Evolutionary conservation across 2,113 vertebrate species (phyloP).

Genomic region (Callocephalon fimbriatum): DNA sequence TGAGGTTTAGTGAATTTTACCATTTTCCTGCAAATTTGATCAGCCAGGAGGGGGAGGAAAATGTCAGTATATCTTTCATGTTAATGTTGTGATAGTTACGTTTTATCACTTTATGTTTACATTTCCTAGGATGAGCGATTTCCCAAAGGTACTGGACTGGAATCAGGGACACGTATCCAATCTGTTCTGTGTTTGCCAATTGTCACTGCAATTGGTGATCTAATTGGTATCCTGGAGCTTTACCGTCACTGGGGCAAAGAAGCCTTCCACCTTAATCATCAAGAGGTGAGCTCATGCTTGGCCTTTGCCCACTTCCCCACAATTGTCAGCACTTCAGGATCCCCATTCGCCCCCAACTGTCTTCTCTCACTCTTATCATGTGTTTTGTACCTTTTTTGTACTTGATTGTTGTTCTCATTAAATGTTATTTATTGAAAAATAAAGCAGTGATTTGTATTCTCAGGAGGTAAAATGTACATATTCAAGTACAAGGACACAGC

Average conservation of each 20-base stretch:
- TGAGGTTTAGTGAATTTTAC: not conserved
- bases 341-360: not conserved
- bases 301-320: not conserved
- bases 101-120: constrained; percentile 3
- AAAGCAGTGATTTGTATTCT: not conserved
- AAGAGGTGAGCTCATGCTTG: constrained; percentile 83
- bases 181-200: constrained; percentile 97
- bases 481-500: not conserved
- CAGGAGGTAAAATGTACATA: not conserved
- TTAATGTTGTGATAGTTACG: not conserved
- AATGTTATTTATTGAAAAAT: not conserved
- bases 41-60: not conserved
- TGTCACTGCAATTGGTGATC: constrained; percentile 93
- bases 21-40: not conserved
- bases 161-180: constrained; percentile 92
- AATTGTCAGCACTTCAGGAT: accelerated
- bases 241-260: constrained; percentile 93
- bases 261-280: constrained; percentile 92
- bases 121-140: constrained; percentile 91
- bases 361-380: not conserved
- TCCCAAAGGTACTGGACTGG: constrained; percentile 93
- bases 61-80: not conserved
- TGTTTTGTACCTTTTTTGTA: not conserved
- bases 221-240: constrained; percentile 96
- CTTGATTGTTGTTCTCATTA: not conserved